These are phyloP conservation scores for Rhyzopertha dominica DNA, from an alignment of 1,140 invertebrate species.

Conservation along the genomic window DNA sequence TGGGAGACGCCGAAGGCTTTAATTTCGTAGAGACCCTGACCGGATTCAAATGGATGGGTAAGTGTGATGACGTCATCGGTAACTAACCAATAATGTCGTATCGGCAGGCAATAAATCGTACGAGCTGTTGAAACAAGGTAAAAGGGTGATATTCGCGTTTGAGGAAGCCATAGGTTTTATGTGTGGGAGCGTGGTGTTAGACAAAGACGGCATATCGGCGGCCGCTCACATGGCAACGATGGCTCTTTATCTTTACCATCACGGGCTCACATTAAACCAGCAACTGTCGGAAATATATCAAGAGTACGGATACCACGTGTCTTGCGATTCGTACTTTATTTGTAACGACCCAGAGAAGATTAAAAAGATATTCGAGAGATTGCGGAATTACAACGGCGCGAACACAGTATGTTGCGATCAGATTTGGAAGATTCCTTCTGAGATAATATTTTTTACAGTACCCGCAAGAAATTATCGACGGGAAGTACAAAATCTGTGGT, in stretches of 20 bases:
- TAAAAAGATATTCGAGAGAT: constrained; percentile 71
- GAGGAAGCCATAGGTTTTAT: constrained; percentile 63
- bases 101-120: constrained; percentile 63
- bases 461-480: constrained; percentile 62
- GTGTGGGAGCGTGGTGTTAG: constrained; percentile 79
- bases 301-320: constrained; percentile 82
- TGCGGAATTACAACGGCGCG: constrained; percentile 69
- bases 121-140: constrained; percentile 64
- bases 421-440: constrained; percentile 5
- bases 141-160: constrained; percentile 86
- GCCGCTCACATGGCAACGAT: constrained; percentile 60
- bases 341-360: constrained; percentile 72
- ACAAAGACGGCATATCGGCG: constrained; percentile 94
- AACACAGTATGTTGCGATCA: constrained; percentile 54
- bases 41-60: constrained; percentile 99
- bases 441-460: constrained; percentile 58
- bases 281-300: constrained; percentile 79
- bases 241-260: constrained; percentile 65
- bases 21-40: constrained; percentile 92
- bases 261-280: constrained; percentile 62
- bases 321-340: constrained; percentile 83
- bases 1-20: constrained; percentile 78
- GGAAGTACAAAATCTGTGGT: constrained; percentile 65
- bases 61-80: constrained; percentile 15
- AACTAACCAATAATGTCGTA: background rate